phyloP scores from a whole-genome alignment of 2,113 vertebrate genomes.

The Tylochromis polylepis region DNA sequence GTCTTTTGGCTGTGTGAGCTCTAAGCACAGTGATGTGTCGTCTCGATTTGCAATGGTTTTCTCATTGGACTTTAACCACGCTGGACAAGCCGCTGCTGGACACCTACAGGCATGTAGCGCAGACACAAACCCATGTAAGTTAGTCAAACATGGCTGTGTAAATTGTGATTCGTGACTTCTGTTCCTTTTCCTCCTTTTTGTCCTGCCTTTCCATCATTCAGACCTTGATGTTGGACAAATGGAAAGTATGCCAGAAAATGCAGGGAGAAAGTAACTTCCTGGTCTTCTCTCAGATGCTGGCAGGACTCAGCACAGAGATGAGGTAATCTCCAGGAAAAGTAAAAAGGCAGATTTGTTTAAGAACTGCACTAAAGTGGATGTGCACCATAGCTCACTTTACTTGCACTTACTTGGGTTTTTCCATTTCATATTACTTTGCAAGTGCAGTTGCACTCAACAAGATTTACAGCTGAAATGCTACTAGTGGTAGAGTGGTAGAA shows the following conservation, averaged over 20 bases:
- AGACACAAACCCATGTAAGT: not conserved
- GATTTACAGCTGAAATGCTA: not conserved
- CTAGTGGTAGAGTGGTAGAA: too few species aligned
- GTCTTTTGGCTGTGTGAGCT: constrained; percentile 84
- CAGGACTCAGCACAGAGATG: constrained; percentile 80
- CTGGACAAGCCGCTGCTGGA: constrained; percentile 77
- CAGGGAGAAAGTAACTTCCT: constrained; percentile 84
- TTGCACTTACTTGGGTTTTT: too few species aligned
- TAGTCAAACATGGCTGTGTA: not conserved
- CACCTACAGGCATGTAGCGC: constrained; percentile 83
- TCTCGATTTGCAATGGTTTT: constrained; percentile 85
- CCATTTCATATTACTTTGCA: not conserved
- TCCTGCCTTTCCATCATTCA: constrained; percentile 58
- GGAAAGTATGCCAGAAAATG: constrained; percentile 73
- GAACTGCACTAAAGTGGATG: too few species aligned
- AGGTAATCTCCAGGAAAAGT: constrained; percentile 62
- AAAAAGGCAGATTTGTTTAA: not conserved
- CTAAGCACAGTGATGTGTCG: constrained; percentile 71
- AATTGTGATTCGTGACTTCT: not conserved
- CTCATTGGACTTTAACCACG: constrained; percentile 87
- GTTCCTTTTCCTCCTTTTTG: not conserved
- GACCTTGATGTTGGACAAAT: constrained; percentile 91
- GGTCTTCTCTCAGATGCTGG: constrained; percentile 88
- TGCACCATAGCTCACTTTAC: too few species aligned
- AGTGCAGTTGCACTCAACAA: not conserved